A percentile compares a stretch with the other conserved stretches of the same genome.
phyloP scores from a whole-genome alignment of 2,797 vertebrate species.

The Bovichtus diacanthus region DNA sequence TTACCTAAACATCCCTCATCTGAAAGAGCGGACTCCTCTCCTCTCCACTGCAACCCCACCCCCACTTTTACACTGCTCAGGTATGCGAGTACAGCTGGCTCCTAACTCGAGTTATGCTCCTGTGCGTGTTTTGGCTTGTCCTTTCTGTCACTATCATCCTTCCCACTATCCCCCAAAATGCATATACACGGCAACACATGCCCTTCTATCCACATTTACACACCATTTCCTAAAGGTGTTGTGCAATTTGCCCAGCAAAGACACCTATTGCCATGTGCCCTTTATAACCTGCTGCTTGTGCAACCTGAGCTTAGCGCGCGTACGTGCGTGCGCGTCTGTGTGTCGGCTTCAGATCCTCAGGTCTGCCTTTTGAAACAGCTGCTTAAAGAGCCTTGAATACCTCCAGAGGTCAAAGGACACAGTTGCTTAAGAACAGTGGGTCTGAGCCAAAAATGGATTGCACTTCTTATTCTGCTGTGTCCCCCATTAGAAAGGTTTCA shows the following conservation, averaged over 20 bases:
- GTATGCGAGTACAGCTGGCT: slow-evolving; percentile 77
- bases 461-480: slow-evolving; percentile 16
- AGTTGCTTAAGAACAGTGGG: slow-evolving; percentile 66
- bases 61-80: slow-evolving; percentile 64
- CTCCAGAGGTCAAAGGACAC: slow-evolving; percentile 66
- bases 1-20: neutral
- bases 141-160: slow-evolving; percentile 34
- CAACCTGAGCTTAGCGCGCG: slow-evolving; percentile 44
- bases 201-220: neutral
- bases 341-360: slow-evolving; percentile 43
- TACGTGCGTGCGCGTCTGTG: slow-evolving; percentile 24
- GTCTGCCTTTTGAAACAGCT: slow-evolving; percentile 72
- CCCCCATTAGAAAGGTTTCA: neutral
- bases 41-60: slow-evolving; percentile 42
- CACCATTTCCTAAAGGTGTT: slow-evolving; percentile 13
- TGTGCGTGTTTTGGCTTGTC: slow-evolving; percentile 71
- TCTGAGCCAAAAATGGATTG: slow-evolving; percentile 52
- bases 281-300: slow-evolving; percentile 59
- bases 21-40: slow-evolving; percentile 18
- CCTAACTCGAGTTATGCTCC: slow-evolving; percentile 49
- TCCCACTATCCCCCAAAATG: slow-evolving; percentile 13
- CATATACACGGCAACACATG: neutral
- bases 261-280: slow-evolving; percentile 36
- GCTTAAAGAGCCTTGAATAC: slow-evolving; percentile 70
- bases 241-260: slow-evolving; percentile 28